A percentile compares a stretch with the other conserved stretches of the same genome.
phyloP scores from a whole-genome alignment of 2,888 invertebrate genomes.

The Habroteleia sp. region DNA sequence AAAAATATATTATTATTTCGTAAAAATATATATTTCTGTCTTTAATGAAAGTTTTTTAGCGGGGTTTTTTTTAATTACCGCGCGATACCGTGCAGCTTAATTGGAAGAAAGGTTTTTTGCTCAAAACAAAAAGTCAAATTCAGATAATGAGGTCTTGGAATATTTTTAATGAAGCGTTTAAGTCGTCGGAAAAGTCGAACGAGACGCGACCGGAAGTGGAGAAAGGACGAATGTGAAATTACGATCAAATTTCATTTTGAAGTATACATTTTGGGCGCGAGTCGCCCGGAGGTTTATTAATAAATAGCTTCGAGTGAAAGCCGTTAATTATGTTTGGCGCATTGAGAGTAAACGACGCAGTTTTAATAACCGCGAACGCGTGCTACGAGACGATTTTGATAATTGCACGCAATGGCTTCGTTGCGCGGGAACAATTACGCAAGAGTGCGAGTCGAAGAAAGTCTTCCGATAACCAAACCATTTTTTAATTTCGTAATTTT shows the following conservation, averaged over 20 bases:
- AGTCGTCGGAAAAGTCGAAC: neutral
- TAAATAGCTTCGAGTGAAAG: conserved; percentile 13
- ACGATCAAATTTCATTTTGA: neutral
- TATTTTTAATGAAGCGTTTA: no score
- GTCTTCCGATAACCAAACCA: conserved; percentile 1
- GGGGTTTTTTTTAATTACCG: no score
- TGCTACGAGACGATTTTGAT: conserved; percentile 6
- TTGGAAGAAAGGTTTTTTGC: no score
- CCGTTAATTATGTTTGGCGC: conserved; percentile 2
- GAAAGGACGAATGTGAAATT: conserved; percentile 2
- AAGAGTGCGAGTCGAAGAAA: neutral
- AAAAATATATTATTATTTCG: neutral
- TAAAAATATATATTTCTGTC: no score
- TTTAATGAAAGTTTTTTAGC: no score
- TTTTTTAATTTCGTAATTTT: conserved; percentile 2
- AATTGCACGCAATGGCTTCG: conserved; percentile 1
- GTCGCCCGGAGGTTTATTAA: neutral
- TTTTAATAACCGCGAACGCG: neutral
- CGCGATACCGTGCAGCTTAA: no score
- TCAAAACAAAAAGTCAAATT: no score
- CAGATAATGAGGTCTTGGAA: no score
- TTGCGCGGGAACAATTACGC: conserved; percentile 3
- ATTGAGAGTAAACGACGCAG: conserved; percentile 4
- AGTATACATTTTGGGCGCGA: neutral
- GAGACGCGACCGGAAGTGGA: neutral